These are phyloP conservation scores for Macrophya alboannulata DNA, from an alignment of 2,888 invertebrate genomes.

Conservation along the genomic window DNA sequence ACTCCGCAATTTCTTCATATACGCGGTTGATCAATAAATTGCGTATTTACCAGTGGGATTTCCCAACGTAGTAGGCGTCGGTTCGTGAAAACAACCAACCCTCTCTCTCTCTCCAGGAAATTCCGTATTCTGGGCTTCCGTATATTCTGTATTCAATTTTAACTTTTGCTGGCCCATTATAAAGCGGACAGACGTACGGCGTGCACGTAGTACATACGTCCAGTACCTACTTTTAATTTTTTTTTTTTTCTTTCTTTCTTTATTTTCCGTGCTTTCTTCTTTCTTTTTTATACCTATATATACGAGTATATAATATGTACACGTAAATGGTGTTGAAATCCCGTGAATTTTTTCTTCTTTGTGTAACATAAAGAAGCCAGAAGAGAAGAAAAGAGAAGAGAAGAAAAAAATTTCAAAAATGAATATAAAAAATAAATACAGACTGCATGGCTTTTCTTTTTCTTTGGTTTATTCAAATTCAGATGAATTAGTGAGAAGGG, in stretches of 20 bases:
- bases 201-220: neutral
- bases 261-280: no score
- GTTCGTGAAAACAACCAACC: neutral
- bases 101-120: neutral
- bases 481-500: neutral
- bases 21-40: neutral
- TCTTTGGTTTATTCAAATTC: neutral
- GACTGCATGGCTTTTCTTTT: no score
- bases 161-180: slow-evolving; percentile 6
- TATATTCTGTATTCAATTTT: slow-evolving; percentile 41
- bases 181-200: neutral
- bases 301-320: no score
- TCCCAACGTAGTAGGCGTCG: neutral
- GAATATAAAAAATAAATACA: no score
- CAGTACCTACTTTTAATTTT: neutral
- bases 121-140: slow-evolving; percentile 16
- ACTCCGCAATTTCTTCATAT: neutral
- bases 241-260: no score
- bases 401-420: neutral
- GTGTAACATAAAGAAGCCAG: no score
- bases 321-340: neutral
- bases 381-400: neutral
- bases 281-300: neutral
- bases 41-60: slow-evolving; percentile 8
- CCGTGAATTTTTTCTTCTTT: neutral